Evolutionary conservation across 2,888 invertebrate genomes (phyloP).

Genomic region (Crioceris asparagi): DNA sequence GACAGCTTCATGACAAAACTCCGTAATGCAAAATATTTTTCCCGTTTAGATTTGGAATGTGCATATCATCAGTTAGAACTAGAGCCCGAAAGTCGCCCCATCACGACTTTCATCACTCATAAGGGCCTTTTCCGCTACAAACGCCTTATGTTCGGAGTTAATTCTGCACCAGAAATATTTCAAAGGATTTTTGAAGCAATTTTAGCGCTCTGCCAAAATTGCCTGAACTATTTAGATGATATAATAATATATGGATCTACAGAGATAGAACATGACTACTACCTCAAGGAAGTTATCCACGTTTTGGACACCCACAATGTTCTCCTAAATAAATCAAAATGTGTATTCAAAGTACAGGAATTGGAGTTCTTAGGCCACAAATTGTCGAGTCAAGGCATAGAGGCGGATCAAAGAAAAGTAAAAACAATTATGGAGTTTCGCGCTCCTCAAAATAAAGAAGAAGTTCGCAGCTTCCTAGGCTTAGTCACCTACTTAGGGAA

Average conservation of each 20-base stretch:
- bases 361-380: conserved; percentile 12
- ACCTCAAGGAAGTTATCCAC: conserved; percentile 8
- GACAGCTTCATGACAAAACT: conserved; percentile 21
- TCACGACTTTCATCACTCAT: conserved; percentile 19
- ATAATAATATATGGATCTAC: conserved; percentile 23
- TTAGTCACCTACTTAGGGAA: conserved; percentile 16
- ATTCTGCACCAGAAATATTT: conserved; percentile 25
- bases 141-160: conserved; percentile 30
- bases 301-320: conserved; percentile 12
- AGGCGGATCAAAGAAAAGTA: conserved; percentile 14
- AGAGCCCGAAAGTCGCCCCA: conserved; percentile 11
- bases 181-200: conserved; percentile 25
- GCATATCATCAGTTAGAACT: conserved; percentile 26
- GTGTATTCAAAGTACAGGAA: conserved; percentile 11
- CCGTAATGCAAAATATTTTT: conserved; percentile 23
- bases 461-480: conserved; percentile 18
- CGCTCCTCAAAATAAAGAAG: conserved; percentile 19
- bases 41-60: conserved; percentile 16
- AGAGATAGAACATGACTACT: conserved; percentile 18
- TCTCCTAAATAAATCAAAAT: conserved; percentile 14
- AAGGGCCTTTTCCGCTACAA: conserved; percentile 26
- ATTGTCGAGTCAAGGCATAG: conserved; percentile 29
- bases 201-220: conserved; percentile 22
- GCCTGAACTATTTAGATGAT: conserved; percentile 25
- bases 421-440: conserved; percentile 13